Evolutionary conservation across 2,113 vertebrate species (phyloP).

Genomic region (Carassius gibelio): DNA sequence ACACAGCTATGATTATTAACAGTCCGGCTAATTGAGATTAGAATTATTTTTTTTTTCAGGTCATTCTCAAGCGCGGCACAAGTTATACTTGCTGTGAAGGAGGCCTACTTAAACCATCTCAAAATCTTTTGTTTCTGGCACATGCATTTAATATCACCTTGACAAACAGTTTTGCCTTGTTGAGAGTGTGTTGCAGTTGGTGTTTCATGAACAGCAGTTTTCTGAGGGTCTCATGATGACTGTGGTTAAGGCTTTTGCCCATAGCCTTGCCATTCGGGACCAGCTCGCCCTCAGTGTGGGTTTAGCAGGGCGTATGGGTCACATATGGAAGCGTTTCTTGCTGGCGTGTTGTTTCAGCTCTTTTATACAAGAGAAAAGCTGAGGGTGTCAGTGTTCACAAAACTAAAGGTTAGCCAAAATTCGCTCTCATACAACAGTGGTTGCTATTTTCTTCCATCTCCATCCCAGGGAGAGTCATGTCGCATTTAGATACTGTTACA

Average conservation of each 20-base stretch:
- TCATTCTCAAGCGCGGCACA: too few relatives aligned
- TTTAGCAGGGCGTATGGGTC: slow-evolving; percentile 52
- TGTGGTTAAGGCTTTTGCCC: slow-evolving; percentile 12
- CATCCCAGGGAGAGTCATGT: slow-evolving; percentile 23
- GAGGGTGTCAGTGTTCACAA: slow-evolving; percentile 62
- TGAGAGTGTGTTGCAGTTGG: neutral
- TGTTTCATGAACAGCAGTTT: neutral
- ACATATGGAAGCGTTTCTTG: slow-evolving; percentile 77
- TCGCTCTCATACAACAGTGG: slow-evolving; percentile 38
- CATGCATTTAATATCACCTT: neutral
- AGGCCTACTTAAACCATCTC: neutral
- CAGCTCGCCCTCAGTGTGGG: slow-evolving; percentile 43
- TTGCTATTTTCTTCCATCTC: slow-evolving; percentile 33
- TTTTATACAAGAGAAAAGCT: slow-evolving; percentile 62
- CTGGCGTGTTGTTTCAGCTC: slow-evolving; percentile 72
- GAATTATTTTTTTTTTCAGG: neutral
- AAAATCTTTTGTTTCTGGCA: neutral
- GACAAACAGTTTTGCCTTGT: neutral
- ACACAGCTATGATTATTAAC: slow-evolving; percentile 15
- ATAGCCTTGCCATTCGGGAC: slow-evolving; percentile 6
- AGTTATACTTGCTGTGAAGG: neutral
- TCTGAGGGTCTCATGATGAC: neutral
- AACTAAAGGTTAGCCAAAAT: slow-evolving; percentile 60
- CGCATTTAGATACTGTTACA: slow-evolving; percentile 49
- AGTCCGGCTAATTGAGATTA: neutral